Conservation (phyloP, 1,140 invertebrate genomes). For the Megathymus violae region DNA sequence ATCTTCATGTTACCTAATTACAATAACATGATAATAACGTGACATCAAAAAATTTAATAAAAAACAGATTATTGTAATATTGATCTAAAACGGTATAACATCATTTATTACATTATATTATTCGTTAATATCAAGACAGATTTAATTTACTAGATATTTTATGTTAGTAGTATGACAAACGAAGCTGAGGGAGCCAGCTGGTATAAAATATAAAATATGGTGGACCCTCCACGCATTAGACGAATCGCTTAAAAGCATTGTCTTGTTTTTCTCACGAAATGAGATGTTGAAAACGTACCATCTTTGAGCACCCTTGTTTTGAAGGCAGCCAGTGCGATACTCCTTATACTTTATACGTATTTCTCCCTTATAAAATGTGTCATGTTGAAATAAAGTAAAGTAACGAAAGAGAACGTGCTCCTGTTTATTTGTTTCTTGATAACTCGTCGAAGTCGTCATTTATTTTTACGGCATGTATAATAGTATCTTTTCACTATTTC, state of each 20-base stretch:
- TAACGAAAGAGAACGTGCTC: slow-evolving; percentile 23
- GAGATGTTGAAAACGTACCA: slow-evolving; percentile 60
- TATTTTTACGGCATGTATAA: background rate
- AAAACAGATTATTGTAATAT: no score
- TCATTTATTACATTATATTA: no score
- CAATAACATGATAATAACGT: no score
- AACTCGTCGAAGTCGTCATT: slow-evolving; percentile 8
- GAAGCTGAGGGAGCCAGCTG: slow-evolving; percentile 31
- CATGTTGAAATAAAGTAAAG: slow-evolving; percentile 33
- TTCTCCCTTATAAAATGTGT: slow-evolving; percentile 38
- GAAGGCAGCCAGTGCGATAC: slow-evolving; percentile 39
- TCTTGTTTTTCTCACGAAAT: slow-evolving; percentile 71
- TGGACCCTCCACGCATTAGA: slow-evolving; percentile 49
- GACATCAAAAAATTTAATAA: no score
- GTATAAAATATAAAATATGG: slow-evolving; percentile 51
- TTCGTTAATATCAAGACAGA: no score
- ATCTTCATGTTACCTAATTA: no score
- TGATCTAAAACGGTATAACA: no score
- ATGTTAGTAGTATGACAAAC: slow-evolving; percentile 12
- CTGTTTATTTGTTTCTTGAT: slow-evolving; percentile 27
- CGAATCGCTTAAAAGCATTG: slow-evolving; percentile 78
- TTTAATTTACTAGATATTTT: no score
- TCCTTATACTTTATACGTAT: slow-evolving; percentile 39
- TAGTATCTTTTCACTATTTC: no score
- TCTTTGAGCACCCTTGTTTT: slow-evolving; percentile 60